Evolutionary conservation across 2,888 invertebrate species (phyloP).

Genomic region (Euzophera pinguis): DNA sequence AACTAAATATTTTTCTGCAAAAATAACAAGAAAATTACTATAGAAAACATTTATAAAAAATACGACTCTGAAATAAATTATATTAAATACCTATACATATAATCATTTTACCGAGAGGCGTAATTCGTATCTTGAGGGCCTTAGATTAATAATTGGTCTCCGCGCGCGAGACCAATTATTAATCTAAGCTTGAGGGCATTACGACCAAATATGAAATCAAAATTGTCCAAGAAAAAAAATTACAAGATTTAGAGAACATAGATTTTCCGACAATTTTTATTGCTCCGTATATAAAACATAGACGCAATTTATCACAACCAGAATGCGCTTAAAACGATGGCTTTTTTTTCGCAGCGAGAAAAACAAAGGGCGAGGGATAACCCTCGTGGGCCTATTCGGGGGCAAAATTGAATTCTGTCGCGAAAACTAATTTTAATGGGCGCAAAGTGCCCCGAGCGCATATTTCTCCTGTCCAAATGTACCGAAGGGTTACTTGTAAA

Average conservation of each 20-base stretch:
- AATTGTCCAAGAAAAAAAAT: background rate
- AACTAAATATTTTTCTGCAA: too few relatives aligned
- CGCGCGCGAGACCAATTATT: too few relatives aligned
- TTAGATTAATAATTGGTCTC: too few relatives aligned
- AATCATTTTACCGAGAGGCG: too few relatives aligned
- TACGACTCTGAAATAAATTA: too few relatives aligned
- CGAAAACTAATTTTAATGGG: constrained; percentile 56
- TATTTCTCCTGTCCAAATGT: constrained; percentile 8
- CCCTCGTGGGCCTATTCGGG: constrained; percentile 30
- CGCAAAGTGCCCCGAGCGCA: constrained; percentile 25
- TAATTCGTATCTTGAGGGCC: too few relatives aligned
- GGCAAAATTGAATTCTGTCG: constrained; percentile 48
- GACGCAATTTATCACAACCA: background rate
- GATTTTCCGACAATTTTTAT: background rate
- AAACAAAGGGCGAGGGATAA: constrained; percentile 19
- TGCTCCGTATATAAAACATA: constrained; percentile 4
- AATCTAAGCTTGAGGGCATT: too few relatives aligned
- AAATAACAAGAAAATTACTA: too few relatives aligned
- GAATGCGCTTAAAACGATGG: constrained; percentile 6
- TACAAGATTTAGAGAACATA: background rate
- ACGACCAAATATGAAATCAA: too few relatives aligned
- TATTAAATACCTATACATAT: too few relatives aligned
- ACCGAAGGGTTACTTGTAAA: constrained; percentile 1
- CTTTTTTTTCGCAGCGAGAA: constrained; percentile 7
- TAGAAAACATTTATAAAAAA: too few relatives aligned